Percentiles rank a stretch among this genome's conserved stretches.
These are phyloP conservation scores for Helicorthomorpha holstii DNA, from an alignment of 1,140 invertebrate genomes.

Conservation along the genomic window DNA sequence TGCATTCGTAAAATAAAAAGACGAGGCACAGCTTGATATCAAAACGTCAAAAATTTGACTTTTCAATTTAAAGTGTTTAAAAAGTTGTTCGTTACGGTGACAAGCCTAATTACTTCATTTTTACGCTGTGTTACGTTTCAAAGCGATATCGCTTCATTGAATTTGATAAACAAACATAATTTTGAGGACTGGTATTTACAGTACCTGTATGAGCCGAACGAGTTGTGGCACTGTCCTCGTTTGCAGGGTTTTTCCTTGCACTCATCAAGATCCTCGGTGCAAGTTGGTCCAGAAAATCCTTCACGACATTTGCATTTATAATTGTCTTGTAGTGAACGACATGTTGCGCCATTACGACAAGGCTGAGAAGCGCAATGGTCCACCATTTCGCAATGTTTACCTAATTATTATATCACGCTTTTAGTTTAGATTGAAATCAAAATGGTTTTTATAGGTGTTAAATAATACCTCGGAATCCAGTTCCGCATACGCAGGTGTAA, in stretches of 20 bases:
- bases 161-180: background rate
- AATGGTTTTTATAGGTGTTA: background rate
- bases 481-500: slow-evolving; percentile 64
- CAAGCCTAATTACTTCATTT: no score
- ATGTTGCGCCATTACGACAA: slow-evolving; percentile 70
- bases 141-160: no score
- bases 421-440: no score
- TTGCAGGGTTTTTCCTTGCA: slow-evolving; percentile 55
- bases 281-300: slow-evolving; percentile 69
- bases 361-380: slow-evolving; percentile 76
- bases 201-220: slow-evolving; percentile 73
- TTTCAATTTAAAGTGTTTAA: no score
- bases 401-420: slow-evolving; percentile 28
- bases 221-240: slow-evolving; percentile 64
- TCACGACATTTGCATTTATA: slow-evolving; percentile 69
- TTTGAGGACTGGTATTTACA: background rate
- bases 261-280: slow-evolving; percentile 77
- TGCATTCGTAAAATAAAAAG: no score
- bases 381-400: slow-evolving; percentile 65
- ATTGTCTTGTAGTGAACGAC: slow-evolving; percentile 47
- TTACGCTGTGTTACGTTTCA: no score
- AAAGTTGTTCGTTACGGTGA: no score
- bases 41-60: no score
- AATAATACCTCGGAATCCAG: slow-evolving; percentile 63
- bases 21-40: no score